Percentiles rank a stretch among this genome's conserved stretches.
phyloP scores from a whole-genome alignment of 1,140 invertebrate genomes.

The Drosophila neocordata region DNA sequence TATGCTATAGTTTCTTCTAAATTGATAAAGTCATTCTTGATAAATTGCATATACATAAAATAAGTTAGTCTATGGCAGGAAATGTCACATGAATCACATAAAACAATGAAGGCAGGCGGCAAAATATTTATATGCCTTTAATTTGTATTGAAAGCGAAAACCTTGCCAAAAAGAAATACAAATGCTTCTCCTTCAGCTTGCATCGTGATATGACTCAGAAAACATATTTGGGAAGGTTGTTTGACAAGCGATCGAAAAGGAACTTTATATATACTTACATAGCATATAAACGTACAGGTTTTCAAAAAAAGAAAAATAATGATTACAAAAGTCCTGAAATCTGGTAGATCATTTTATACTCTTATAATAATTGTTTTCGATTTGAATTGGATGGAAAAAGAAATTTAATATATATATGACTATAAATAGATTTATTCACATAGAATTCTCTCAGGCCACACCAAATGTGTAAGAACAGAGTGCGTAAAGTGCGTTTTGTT shows the following conservation, averaged over 20 bases:
- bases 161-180: constrained; percentile 35
- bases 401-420: too few relatives aligned
- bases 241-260: too few relatives aligned
- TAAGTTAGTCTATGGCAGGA: constrained; percentile 44
- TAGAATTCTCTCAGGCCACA: neutral
- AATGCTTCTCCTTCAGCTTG: constrained; percentile 28
- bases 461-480: constrained; percentile 7
- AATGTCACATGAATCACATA: constrained; percentile 69
- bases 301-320: too few relatives aligned
- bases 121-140: too few relatives aligned
- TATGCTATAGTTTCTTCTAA: too few relatives aligned
- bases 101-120: constrained; percentile 1
- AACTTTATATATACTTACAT: too few relatives aligned
- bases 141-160: constrained; percentile 67
- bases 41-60: constrained; percentile 42
- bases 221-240: neutral
- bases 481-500: constrained; percentile 67
- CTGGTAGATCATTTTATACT: too few relatives aligned
- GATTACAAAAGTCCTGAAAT: too few relatives aligned
- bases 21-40: constrained; percentile 63
- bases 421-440: constrained; percentile 6
- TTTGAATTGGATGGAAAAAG: too few relatives aligned
- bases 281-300: too few relatives aligned
- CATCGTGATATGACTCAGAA: constrained; percentile 44
- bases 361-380: too few relatives aligned